A percentile compares a stretch with the other conserved stretches of the same genome.
Evolutionary conservation across 2,113 vertebrate genomes (phyloP).

Genomic region (Thinocorus orbignyianus): DNA sequence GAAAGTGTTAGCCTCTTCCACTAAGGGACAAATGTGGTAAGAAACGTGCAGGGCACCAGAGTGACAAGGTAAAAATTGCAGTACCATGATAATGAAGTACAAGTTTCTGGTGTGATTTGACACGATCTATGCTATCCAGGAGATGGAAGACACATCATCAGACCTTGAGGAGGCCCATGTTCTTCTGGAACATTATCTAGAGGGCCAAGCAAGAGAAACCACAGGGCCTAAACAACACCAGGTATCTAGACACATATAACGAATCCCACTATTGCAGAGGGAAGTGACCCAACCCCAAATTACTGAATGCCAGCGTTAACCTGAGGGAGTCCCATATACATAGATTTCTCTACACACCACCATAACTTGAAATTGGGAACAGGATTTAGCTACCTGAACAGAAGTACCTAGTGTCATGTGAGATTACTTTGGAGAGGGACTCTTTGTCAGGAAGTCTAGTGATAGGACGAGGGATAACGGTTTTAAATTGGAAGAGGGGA

Average conservation of each 20-base stretch:
- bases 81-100: neutral
- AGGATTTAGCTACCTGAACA: neutral
- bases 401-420: neutral
- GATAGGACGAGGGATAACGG: no score
- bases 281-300: neutral
- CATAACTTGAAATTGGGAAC: neutral
- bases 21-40: neutral
- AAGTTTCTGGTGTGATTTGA: neutral
- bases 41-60: neutral
- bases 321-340: accelerated
- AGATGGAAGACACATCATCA: neutral
- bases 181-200: neutral
- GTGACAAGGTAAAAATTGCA: neutral
- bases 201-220: neutral
- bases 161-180: neutral
- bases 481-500: no score
- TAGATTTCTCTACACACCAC: neutral
- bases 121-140: neutral
- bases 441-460: no score
- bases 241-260: neutral
- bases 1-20: neutral
- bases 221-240: neutral
- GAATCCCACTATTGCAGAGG: neutral
- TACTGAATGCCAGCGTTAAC: neutral
- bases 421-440: no score